Conservation (phyloP, 2,797 vertebrate species). For the Acridotheres tristis region DNA sequence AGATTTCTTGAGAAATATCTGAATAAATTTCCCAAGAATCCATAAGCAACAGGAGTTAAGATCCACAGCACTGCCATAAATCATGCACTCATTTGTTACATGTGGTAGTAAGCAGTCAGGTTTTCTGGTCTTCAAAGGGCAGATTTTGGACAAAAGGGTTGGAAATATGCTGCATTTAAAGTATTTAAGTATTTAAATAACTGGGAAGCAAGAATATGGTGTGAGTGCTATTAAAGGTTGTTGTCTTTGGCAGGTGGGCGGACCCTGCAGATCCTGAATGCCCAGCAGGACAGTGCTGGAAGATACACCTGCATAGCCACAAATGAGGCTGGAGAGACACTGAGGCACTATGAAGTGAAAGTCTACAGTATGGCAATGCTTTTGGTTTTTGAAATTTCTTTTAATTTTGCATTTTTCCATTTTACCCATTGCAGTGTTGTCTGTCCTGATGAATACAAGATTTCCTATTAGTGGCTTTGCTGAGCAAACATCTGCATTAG, state of each 20-base stretch:
- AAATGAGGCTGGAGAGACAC: conserved; percentile 92
- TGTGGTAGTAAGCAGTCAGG: rapidly evolving
- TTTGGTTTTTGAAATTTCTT: not conserved
- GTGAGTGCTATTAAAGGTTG: not conserved
- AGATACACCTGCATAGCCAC: conserved; percentile 93
- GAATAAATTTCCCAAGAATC: not conserved
- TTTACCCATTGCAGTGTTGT: not conserved
- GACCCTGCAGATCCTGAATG: conserved; percentile 92
- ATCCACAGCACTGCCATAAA: not conserved
- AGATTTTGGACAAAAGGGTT: not conserved
- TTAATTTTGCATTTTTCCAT: not conserved
- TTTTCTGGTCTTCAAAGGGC: not conserved
- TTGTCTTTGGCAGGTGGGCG: conserved; percentile 83
- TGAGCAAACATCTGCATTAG: not conserved
- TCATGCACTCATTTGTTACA: not conserved
- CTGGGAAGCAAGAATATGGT: not conserved
- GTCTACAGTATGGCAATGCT: conserved; percentile 86
- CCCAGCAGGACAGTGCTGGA: conserved; percentile 86
- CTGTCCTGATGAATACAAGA: not conserved
- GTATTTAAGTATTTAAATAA: not conserved
- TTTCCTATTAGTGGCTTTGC: not conserved
- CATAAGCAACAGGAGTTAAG: not conserved
- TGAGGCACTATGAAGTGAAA: conserved; percentile 93
- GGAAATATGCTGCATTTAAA: not conserved
- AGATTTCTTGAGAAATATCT: not conserved